phyloP scores from a whole-genome alignment of 2,113 vertebrate genomes.

The Ceratotherium simum region DNA sequence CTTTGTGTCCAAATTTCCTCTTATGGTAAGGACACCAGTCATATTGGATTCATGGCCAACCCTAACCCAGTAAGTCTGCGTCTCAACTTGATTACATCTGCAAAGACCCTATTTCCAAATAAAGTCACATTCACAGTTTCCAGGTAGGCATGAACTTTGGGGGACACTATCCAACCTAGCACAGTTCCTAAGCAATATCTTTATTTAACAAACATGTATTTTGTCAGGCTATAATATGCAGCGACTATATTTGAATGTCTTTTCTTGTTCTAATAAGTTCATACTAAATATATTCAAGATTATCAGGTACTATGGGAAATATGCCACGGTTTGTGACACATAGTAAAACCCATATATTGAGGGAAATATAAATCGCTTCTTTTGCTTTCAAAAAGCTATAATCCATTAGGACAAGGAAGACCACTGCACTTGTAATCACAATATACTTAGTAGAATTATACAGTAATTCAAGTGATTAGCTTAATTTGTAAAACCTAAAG shows the following conservation, averaged over 20 bases:
- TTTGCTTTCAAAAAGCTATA: constrained; percentile 30
- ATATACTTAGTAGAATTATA: background rate
- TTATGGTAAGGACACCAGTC: background rate
- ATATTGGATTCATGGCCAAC: background rate
- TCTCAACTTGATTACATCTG: background rate
- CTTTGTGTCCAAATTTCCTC: background rate
- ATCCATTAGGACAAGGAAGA: background rate
- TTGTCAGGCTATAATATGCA: background rate
- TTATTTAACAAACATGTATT: background rate
- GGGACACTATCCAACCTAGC: background rate
- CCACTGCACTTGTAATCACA: background rate
- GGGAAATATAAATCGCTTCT: background rate
- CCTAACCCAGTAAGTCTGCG: background rate
- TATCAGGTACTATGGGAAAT: background rate
- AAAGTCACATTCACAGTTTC: background rate
- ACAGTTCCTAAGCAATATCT: background rate
- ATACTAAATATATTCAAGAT: constrained; percentile 1
- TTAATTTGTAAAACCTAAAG: background rate
- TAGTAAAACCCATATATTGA: background rate
- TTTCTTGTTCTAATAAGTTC: constrained; percentile 24
- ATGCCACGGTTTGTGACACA: background rate
- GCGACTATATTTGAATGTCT: background rate
- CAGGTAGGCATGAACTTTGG: background rate
- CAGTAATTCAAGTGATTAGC: background rate
- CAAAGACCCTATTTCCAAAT: background rate